phyloP scores from a whole-genome alignment of 1,140 invertebrate genomes.

The Nomia melanderi region DNA sequence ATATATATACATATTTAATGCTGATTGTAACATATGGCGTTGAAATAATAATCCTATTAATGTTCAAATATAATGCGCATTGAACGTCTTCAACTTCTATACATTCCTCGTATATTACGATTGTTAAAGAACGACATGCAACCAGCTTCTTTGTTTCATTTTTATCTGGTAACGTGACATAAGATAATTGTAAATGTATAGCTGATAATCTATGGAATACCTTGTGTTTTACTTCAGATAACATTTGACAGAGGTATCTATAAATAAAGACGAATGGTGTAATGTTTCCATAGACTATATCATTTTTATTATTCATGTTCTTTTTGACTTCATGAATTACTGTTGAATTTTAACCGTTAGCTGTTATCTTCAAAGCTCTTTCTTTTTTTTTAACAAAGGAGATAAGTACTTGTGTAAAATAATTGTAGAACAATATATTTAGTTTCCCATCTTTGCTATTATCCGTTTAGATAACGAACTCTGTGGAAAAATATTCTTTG shows the following conservation, averaged over 20 bases:
- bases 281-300: not conserved
- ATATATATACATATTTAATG: no score
- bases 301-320: not conserved
- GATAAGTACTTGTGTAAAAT: not conserved
- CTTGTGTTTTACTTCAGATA: not conserved
- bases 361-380: not conserved
- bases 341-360: not conserved
- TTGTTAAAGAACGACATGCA: not conserved
- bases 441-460: not conserved
- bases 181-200: not conserved
- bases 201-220: not conserved
- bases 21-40: slow-evolving; percentile 1
- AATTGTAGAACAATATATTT: not conserved
- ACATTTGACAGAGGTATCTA: not conserved
- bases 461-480: not conserved
- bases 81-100: slow-evolving; percentile 10
- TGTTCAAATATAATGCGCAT: not conserved
- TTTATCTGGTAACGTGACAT: not conserved
- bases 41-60: slow-evolving; percentile 24
- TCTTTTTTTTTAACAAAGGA: not conserved
- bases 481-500: no score
- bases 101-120: slow-evolving; percentile 10
- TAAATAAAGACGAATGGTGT: not conserved
- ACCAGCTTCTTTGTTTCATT: slow-evolving; percentile 44
- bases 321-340: not conserved